A percentile compares a stretch with the other conserved stretches of the same genome.
Evolutionary conservation across 2,888 invertebrate genomes (phyloP).

Genomic region (Hirudinaria manillensis): DNA sequence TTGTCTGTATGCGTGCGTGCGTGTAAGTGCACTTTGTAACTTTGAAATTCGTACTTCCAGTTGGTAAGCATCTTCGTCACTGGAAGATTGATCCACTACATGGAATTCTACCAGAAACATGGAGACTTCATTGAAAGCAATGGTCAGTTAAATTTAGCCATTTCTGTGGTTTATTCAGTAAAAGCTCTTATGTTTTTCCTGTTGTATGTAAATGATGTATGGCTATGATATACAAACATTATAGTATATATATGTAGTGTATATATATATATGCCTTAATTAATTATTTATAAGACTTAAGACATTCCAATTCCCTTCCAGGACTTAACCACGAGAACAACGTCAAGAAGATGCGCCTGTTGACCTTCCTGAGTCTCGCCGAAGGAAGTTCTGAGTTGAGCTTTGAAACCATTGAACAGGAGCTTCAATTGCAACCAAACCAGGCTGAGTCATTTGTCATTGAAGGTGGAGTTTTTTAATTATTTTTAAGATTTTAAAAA

Average conservation of each 20-base stretch:
- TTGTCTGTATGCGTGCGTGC: too few relatives aligned
- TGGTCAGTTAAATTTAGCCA: conserved; percentile 41
- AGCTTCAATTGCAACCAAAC: conserved; percentile 75
- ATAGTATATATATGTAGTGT: too few relatives aligned
- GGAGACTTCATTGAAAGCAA: conserved; percentile 73
- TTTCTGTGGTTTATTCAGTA: not conserved
- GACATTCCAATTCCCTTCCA: not conserved
- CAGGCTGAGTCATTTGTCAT: conserved; percentile 95
- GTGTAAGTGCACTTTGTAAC: too few relatives aligned
- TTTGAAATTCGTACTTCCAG: conserved; percentile 42
- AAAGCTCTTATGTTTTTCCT: not conserved
- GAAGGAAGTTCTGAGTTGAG: conserved; percentile 85
- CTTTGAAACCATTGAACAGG: conserved; percentile 80
- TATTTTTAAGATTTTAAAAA: not conserved
- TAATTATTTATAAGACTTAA: too few relatives aligned
- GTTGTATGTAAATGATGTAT: too few relatives aligned
- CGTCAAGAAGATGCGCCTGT: conserved; percentile 88
- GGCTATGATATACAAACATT: too few relatives aligned
- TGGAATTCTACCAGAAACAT: conserved; percentile 83
- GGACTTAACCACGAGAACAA: conserved; percentile 72
- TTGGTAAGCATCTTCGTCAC: conserved; percentile 87
- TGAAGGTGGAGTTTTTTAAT: conserved; percentile 63
- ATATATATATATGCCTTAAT: too few relatives aligned
- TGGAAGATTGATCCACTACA: conserved; percentile 83
- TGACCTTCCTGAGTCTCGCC: conserved; percentile 95